Percentiles rank a stretch among this genome's conserved stretches.
Conservation (phyloP, 2,797 vertebrate genomes). For the Periparus ater region DNA sequence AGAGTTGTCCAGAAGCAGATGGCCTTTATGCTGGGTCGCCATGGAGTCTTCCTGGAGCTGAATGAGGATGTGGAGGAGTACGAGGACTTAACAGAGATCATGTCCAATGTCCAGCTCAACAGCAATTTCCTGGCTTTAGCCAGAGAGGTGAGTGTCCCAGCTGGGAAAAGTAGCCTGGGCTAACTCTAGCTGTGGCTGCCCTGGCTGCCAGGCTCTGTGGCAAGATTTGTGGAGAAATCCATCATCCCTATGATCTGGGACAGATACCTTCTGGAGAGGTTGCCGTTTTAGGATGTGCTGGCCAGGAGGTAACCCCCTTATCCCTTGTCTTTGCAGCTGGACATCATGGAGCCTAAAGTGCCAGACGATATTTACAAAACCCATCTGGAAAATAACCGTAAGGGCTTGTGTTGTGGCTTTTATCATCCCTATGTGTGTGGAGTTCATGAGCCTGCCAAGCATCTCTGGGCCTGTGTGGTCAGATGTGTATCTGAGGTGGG, state of each 20-base stretch:
- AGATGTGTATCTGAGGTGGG: background rate
- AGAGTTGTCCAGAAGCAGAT: constrained; percentile 98
- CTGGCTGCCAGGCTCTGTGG: background rate
- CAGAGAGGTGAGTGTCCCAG: constrained; percentile 84
- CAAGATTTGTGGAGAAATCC: background rate
- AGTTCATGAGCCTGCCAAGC: background rate
- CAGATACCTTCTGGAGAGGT: background rate
- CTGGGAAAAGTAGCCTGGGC: background rate
- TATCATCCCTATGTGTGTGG: background rate
- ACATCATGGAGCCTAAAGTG: constrained; percentile 99
- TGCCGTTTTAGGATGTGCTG: background rate
- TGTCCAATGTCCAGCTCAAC: constrained; percentile 99
- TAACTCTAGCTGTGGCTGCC: background rate
- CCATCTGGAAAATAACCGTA: constrained; percentile 97
- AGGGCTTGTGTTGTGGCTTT: constrained; percentile 55
- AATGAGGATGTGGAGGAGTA: constrained; percentile 98
- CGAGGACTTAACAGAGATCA: constrained; percentile 97
- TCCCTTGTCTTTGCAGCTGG: constrained; percentile 80
- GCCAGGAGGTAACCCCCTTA: background rate
- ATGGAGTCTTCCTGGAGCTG: constrained; percentile 95
- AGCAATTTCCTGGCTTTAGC: constrained; percentile 97
- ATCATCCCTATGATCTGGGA: background rate
- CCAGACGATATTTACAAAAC: constrained; percentile 99
- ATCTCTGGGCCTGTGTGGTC: background rate
- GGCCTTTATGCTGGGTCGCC: constrained; percentile 97